These are phyloP conservation scores for Beroe forskalii DNA, from an alignment of 37 sponge, comb jelly and placozoan species.

Conservation along the genomic window DNA sequence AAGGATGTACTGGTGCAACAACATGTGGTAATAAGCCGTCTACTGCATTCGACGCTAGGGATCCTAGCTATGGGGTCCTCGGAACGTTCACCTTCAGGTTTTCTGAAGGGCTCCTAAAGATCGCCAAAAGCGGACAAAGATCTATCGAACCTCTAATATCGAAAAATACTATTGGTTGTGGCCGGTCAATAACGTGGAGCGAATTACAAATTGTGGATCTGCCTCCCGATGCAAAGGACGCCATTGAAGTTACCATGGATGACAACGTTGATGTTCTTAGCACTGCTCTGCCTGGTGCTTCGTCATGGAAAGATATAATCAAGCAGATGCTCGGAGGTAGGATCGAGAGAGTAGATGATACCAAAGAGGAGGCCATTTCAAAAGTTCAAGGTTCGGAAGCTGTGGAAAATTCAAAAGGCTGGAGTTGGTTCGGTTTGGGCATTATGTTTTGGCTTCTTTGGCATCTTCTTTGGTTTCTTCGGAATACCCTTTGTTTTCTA, in stretches of 20 bases:
- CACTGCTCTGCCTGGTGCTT: not conserved
- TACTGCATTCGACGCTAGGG: not conserved
- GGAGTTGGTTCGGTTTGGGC: no score
- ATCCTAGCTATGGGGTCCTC: not conserved
- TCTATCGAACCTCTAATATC: not conserved
- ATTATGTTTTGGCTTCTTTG: no score
- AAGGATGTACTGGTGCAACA: constrained; percentile 2
- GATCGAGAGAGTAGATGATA: no score
- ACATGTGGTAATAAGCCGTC: not conserved
- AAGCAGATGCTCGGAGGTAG: no score
- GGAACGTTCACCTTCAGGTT: constrained; percentile 1
- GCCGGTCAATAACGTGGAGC: not conserved
- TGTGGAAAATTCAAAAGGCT: no score
- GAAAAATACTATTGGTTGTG: not conserved
- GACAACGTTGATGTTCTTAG: not conserved
- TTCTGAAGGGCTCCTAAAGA: not conserved
- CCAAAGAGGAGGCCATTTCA: no score
- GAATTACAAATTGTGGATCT: not conserved
- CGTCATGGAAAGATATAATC: no score
- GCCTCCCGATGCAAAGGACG: not conserved
- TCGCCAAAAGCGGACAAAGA: not conserved
- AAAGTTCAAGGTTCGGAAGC: no score
- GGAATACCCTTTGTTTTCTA: no score
- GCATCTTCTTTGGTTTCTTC: no score
- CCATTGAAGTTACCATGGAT: not conserved